Evolutionary conservation across 2,113 vertebrate genomes (phyloP).

Genomic region (Pao palembangensis): DNA sequence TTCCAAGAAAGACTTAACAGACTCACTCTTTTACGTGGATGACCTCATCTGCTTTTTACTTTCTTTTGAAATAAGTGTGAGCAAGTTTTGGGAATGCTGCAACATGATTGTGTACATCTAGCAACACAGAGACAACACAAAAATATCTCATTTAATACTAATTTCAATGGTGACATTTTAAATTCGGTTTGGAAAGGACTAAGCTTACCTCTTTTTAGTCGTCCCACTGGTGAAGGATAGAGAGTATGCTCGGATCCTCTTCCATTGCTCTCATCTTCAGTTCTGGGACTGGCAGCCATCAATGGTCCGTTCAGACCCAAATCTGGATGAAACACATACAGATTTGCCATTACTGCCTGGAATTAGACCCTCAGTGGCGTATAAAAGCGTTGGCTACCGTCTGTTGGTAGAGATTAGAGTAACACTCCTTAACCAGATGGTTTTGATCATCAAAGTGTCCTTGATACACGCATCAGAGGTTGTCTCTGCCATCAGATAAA

Average conservation of each 20-base stretch:
- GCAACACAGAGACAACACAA: neutral
- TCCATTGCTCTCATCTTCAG: conserved; percentile 81
- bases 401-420: conserved; percentile 66
- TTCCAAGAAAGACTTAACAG: neutral
- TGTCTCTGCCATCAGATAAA: no score
- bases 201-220: conserved; percentile 84
- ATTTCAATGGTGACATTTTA: neutral
- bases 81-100: conserved; percentile 70
- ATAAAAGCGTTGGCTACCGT: conserved; percentile 21
- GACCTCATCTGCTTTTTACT: conserved; percentile 10
- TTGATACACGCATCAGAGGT: no score
- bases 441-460: no score
- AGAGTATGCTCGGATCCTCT: conserved; percentile 73
- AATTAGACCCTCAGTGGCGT: neutral
- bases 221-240: conserved; percentile 83
- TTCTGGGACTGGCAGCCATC: conserved; percentile 6
- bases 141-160: neutral
- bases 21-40: conserved; percentile 72
- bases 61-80: conserved; percentile 62
- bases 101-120: conserved; percentile 84
- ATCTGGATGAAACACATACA: conserved; percentile 42
- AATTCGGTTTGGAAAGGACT: neutral
- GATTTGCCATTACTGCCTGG: neutral
- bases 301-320: conserved; percentile 58
- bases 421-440: conserved; percentile 77